phyloP scores from a whole-genome alignment of 2,113 vertebrate genomes.

The Mixornis gularis region DNA sequence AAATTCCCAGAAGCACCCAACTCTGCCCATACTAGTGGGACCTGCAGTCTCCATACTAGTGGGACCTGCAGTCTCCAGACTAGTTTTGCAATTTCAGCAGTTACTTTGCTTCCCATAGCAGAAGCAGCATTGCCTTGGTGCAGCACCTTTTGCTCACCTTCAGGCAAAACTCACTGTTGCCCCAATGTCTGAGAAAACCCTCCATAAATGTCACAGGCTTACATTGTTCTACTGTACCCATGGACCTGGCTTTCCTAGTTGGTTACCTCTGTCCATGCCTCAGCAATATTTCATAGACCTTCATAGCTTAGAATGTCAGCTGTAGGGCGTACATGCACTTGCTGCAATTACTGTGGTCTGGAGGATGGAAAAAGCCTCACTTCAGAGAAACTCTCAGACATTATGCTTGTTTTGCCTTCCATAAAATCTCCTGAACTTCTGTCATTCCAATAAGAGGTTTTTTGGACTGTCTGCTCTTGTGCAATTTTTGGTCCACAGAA shows the following conservation, averaged over 20 bases:
- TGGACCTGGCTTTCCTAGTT: neutral
- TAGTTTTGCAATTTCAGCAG: neutral
- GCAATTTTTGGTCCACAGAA: neutral
- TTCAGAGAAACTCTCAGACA: neutral
- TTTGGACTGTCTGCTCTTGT: neutral
- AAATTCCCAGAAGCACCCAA: neutral
- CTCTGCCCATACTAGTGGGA: neutral
- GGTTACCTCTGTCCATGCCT: neutral
- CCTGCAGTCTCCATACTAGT: neutral
- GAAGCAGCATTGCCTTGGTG: neutral
- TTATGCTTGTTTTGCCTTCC: neutral
- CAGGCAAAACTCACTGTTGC: neutral
- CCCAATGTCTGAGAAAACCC: neutral
- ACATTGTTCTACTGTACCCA: neutral
- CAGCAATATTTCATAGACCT: neutral
- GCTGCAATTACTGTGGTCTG: neutral
- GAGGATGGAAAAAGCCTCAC: neutral
- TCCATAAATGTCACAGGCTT: neutral
- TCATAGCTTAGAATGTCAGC: neutral
- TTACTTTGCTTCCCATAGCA: neutral
- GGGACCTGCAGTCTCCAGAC: neutral
- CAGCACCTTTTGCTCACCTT: neutral
- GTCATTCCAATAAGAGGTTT: neutral
- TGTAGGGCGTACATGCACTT: fast-evolving
- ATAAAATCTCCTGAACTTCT: neutral